Conservation (phyloP, 2,888 invertebrate genomes). For the Prenolepis imparis region DNA sequence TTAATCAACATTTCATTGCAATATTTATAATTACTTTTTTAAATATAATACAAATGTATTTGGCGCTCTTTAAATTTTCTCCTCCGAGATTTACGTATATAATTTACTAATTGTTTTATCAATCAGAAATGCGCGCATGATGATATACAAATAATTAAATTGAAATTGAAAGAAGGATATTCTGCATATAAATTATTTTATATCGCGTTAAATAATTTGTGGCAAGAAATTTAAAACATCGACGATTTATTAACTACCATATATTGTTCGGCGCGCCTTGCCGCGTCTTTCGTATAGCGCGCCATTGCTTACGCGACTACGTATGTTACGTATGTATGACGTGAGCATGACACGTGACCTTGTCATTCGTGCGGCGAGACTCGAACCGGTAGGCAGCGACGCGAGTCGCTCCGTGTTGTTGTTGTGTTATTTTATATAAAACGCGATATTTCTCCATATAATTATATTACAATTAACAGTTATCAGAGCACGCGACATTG, state of each 20-base stretch:
- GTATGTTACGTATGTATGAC: no score
- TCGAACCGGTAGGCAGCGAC: not conserved
- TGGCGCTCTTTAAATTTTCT: not conserved
- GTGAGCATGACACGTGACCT: not conserved
- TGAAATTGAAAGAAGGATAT: conserved; percentile 7
- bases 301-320: not conserved
- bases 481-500: not conserved
- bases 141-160: not conserved
- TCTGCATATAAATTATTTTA: not conserved
- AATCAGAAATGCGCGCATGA: not conserved
- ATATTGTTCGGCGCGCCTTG: not conserved
- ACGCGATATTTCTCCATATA: not conserved
- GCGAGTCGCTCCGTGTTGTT: not conserved
- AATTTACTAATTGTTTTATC: not conserved
- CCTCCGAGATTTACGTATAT: not conserved
- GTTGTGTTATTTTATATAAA: not conserved
- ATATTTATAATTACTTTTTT: not conserved
- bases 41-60: not conserved
- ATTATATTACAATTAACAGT: not conserved
- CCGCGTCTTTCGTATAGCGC: not conserved
- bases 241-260: not conserved
- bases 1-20: not conserved
- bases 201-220: not conserved
- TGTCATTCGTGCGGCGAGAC: not conserved
- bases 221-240: not conserved